phyloP scores from a whole-genome alignment of 2,113 vertebrate genomes.

The Aspidoscelis tigris region DNA sequence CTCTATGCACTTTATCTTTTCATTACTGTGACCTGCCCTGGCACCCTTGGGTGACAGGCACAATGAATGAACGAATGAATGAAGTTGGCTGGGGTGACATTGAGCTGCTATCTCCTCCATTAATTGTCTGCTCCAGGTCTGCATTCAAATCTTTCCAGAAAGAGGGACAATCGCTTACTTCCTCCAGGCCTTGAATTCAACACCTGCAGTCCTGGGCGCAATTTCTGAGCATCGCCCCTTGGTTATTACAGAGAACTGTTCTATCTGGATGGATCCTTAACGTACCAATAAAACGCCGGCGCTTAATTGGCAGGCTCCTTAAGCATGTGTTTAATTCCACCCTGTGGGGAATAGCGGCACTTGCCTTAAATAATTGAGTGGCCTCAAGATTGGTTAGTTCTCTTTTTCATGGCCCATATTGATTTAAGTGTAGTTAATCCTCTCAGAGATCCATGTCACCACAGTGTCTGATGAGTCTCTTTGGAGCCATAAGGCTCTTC shows the following conservation, averaged over 20 bases:
- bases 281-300: neutral
- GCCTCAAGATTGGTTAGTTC: slow-evolving; percentile 40
- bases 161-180: too few relatives aligned
- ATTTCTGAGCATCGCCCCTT: neutral
- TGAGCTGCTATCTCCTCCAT: too few relatives aligned
- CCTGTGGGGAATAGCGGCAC: slow-evolving; percentile 20
- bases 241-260: too few relatives aligned
- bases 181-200: neutral
- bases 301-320: slow-evolving; percentile 35
- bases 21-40: too few relatives aligned
- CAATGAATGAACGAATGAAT: too few relatives aligned
- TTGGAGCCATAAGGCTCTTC: slow-evolving; percentile 34
- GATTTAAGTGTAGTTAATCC: slow-evolving; percentile 44
- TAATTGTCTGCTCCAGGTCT: too few relatives aligned
- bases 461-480: slow-evolving; percentile 26
- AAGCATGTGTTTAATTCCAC: slow-evolving; percentile 37
- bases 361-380: slow-evolving; percentile 44
- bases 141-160: too few relatives aligned
- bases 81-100: too few relatives aligned
- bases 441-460: slow-evolving; percentile 25
- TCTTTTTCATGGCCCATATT: slow-evolving; percentile 42
- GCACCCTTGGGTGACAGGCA: too few relatives aligned
- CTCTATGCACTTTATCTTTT: too few relatives aligned
- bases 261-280: neutral
- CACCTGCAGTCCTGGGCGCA: too few relatives aligned